Base-by-base conservation (phyloP, 2,113 vertebrate genomes). In the Labeo catla region DNA sequence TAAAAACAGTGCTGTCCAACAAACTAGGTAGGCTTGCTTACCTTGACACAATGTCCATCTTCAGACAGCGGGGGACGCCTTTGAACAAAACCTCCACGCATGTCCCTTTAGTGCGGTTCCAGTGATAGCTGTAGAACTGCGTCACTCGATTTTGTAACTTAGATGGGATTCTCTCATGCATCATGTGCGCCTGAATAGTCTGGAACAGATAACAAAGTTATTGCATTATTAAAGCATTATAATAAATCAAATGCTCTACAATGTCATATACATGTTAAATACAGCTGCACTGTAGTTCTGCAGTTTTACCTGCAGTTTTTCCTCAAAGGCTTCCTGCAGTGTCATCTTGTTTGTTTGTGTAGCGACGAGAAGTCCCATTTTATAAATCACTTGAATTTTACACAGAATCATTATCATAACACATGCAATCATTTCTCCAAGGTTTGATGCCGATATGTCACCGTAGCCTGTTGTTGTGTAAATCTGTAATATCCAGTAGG, bases 381-480 rank as follows among this genome's bases (percentile, higher is more conserved):
- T 85, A 74, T 87, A 87, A 70, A 43, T 50, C 19, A 89, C 76
- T 39, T 83, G 78, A 16, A 83, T 21, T 77, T 85, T 89, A n/a
- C 79, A 66, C 6, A 83, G 7, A 63, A 89, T 49, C 72, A 87
- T 87, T 39, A 87, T 11, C 12, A 86, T 10, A 34, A 86, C 63
- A 47, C 49, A 16, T 15, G 85, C 72, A 4, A 63, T 63, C 28
- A 89, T 65, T 83, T 87, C 88, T 19, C 7, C 11, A 8, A 72
- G 10, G 13, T 54, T 68, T 16, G 8, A 39, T 52, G 88, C 63
- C 10, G 4, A 45, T 50, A 89, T 59, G 59, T 89, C 88, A 13
- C 88, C 88, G 57, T 83, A 89, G 16, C 88, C 88, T 11, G 86
- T 87, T 28, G 86, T 87, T 74, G 88, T 89, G 65, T 83, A 89